Evolutionary conservation across 2,888 invertebrate species (phyloP), one percentile per base, ranked within the genome.

Genomic region (Chaetogeoica ovagalla): DNA sequence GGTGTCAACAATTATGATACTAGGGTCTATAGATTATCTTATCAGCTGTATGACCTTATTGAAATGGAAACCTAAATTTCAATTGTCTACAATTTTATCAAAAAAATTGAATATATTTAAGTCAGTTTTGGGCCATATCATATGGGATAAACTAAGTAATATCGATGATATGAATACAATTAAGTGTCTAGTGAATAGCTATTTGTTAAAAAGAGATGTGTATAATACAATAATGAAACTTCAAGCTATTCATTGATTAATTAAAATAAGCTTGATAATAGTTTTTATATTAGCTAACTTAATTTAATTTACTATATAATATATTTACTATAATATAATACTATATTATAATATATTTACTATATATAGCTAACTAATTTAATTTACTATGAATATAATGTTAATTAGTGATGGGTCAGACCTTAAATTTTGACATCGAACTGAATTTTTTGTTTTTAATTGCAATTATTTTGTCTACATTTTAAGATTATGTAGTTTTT

Each of bases 21-120:
- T 79, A 21, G 77, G 77, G 13, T 79, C 70, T 43, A 70, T 57
- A 52, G 77, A 79, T 62, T 79, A 70, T 57, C 17, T 52, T 1
- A 62, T 62, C 39, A 70, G 77, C 37, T 69, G 69, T 70, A 13
- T 63, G 11, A 13, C 55, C 6, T 23, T 79, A 39, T 37, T 79
- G 55, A 70, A 79, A 55, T 79, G 70, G 69, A 60, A 70, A n/a
- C 77, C 77, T 70, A 79, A 21, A 62, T 70, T 62, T 62, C 7
- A 55, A 55, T 55, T 13, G 0, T 79, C 77, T 39, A 4, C 70
- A 63, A 23, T 21, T 23, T 70, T 70, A 55, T 39, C 21, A 0
- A 52, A 70, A 79, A 79, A 79, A 70, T 15, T 55, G 5, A 13
- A n/a, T 23, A 19, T 79, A 15, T 79, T 70, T 59, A 79, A 79